Conservation (phyloP, 2,888 invertebrate genomes). For the Arge pagana region DNA sequence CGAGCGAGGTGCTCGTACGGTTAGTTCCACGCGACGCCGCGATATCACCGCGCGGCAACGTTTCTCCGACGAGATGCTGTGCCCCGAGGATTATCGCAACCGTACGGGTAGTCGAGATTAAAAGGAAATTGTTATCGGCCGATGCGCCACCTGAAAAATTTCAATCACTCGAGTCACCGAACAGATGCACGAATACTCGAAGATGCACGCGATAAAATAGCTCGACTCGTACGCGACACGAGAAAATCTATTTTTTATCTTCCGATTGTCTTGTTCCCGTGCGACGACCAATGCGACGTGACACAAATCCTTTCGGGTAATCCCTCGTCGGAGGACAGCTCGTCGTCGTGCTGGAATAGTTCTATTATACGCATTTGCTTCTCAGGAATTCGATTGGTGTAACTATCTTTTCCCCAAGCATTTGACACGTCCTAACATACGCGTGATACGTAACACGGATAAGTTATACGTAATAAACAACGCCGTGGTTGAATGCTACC, state of each 20-base stretch:
- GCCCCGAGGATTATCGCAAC: no score
- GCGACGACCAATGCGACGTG: slow-evolving; percentile 7
- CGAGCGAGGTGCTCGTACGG: no score
- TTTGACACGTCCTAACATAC: background rate
- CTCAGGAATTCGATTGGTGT: background rate
- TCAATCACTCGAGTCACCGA: no score
- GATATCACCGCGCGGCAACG: no score
- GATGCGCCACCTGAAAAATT: no score
- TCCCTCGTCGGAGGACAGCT: slow-evolving; percentile 19
- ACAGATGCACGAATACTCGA: no score
- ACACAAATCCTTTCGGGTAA: slow-evolving; percentile 26
- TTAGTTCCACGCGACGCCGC: no score
- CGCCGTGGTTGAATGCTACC: no score
- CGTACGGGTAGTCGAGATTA: no score
- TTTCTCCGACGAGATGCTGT: no score
- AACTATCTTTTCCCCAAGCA: background rate
- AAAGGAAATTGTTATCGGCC: no score
- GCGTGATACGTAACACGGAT: background rate
- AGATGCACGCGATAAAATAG: background rate
- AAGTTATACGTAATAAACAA: no score
- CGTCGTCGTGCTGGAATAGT: slow-evolving; percentile 21
- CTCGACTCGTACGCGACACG: background rate
- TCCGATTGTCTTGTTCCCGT: slow-evolving; percentile 5
- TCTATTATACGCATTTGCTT: slow-evolving; percentile 4
- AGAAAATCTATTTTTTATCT: background rate